These are phyloP conservation scores for Turritopsis dohrnii DNA, from an alignment of 30 jellyfish, hydroid and myxozoan species.

Conservation along the genomic window DNA sequence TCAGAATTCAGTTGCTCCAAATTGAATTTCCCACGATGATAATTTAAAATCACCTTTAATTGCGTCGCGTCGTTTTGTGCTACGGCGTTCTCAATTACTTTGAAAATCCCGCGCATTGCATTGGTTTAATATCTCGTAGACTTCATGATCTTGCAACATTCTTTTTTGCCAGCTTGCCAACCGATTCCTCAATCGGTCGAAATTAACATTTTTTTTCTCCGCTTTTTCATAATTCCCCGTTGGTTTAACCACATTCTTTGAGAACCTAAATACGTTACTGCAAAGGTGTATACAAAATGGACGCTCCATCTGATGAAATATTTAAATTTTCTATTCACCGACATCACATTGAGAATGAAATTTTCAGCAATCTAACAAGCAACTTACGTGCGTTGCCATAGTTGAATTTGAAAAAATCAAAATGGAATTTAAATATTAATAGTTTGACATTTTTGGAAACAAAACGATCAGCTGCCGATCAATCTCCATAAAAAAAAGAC, in stretches of 20 bases:
- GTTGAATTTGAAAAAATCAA: neutral
- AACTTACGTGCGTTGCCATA: neutral
- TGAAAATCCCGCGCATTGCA: slow-evolving; percentile 7
- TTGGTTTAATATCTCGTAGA: neutral
- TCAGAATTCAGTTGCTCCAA: slow-evolving; percentile 46
- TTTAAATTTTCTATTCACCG: neutral
- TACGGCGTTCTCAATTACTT: slow-evolving; percentile 59
- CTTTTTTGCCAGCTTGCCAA: neutral
- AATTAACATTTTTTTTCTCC: neutral
- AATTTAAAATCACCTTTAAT: slow-evolving; percentile 67
- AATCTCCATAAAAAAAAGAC: no score
- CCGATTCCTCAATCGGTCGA: neutral
- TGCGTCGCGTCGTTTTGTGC: slow-evolving; percentile 81
- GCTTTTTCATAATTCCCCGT: neutral
- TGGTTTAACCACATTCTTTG: neutral
- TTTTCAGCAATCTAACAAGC: neutral
- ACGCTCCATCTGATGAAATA: neutral
- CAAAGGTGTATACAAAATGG: neutral
- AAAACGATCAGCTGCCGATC: neutral
- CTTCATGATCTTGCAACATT: neutral
- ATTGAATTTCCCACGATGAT: slow-evolving; percentile 60
- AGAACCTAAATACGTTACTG: neutral
- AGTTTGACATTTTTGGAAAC: neutral
- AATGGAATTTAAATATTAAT: no score
- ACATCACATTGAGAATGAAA: neutral